Base-by-base conservation (phyloP, 2,797 vertebrate genomes). In the Craterocephalus amniculus region DNA sequence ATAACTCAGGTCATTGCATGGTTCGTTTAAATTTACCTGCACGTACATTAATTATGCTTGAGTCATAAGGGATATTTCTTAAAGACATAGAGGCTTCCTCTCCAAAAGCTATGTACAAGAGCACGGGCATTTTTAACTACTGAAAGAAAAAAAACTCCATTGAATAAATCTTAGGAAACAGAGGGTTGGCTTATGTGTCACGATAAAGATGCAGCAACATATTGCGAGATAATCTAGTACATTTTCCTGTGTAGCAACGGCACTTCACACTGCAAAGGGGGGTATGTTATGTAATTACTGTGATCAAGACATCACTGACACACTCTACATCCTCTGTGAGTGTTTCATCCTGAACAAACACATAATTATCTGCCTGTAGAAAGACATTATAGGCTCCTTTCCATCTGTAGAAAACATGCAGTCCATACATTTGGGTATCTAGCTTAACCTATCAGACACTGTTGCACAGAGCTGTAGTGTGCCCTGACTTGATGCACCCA, bases 281-380 rank as follows among this genome's bases (percentile, higher is more conserved):
- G 54, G 76, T 67, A 24, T 81, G 68, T 80, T 76, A 59, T 73
- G 68, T 90, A 87, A 94, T 94, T 89, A 91, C 86, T 81, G 88
- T 91, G 72, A 93, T 94, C 90, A 90, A 82, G 66, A 27, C 79
- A 70, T 88, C 84, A 62, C 70, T 71, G 56, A 18, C 63, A 34
- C 72, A 61, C 32, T 64, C 27, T 52, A 8, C 63, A 54, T 73
- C 72, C 64, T 52, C 63, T 40, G 26, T 52, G 14, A 72, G 59
- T 68, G 64, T 67, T 74, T 73, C 16, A 54, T 55, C 58, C 61
- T 52, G 32, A 36, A 38, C 32, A 40, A 81, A 83, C 79, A 51
- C 51, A 73, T 54, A 67, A 83, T 91, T 86, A 81, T 80, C 67
- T 58, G 9, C 67, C 72, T 54, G 60, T 64, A 57, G 79, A 67